These are phyloP conservation scores for Pseudotriccus pelzelni DNA, from an alignment of 2,797 vertebrate species.

Conservation along the genomic window DNA sequence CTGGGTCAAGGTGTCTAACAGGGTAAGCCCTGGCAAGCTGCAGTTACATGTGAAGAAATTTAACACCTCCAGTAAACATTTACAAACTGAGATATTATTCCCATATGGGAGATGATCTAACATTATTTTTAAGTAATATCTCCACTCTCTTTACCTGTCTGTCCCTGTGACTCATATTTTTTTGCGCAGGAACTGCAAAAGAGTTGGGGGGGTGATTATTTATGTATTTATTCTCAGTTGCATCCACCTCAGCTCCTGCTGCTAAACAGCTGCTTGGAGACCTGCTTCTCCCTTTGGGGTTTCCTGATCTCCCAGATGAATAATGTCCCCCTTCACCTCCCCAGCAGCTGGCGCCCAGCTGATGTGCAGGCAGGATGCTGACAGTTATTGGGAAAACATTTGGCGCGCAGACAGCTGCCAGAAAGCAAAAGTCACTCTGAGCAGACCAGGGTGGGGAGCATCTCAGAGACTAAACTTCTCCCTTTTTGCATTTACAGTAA, in stretches of 20 bases:
- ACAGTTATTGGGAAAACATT: slow-evolving; percentile 66
- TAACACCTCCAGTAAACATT: neutral
- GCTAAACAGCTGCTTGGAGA: slow-evolving; percentile 68
- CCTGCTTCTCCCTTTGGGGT: slow-evolving; percentile 56
- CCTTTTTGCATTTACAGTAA: slow-evolving; percentile 8
- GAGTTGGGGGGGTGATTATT: neutral
- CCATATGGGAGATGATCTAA: neutral
- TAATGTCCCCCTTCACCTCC: slow-evolving; percentile 64
- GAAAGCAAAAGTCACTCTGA: slow-evolving; percentile 42
- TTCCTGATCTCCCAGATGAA: slow-evolving; percentile 74
- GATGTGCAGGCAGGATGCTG: slow-evolving; percentile 24
- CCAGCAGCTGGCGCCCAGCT: slow-evolving; percentile 60
- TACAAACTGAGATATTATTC: slow-evolving; percentile 5
- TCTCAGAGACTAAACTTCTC: slow-evolving; percentile 31
- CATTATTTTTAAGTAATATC: neutral
- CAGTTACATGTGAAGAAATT: neutral
- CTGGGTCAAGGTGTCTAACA: neutral
- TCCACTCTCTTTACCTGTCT: neutral
- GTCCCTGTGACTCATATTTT: neutral
- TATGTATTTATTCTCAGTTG: neutral
- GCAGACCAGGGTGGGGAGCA: slow-evolving; percentile 38
- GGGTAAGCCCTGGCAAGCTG: neutral
- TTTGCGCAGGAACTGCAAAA: neutral
- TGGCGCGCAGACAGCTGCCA: slow-evolving; percentile 61
- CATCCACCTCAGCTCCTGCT: slow-evolving; percentile 51